Evolutionary conservation across 2,888 invertebrate genomes (phyloP), one percentile per base, ranked within the genome.

Genomic region (Callyntrura guangdongensis): DNA sequence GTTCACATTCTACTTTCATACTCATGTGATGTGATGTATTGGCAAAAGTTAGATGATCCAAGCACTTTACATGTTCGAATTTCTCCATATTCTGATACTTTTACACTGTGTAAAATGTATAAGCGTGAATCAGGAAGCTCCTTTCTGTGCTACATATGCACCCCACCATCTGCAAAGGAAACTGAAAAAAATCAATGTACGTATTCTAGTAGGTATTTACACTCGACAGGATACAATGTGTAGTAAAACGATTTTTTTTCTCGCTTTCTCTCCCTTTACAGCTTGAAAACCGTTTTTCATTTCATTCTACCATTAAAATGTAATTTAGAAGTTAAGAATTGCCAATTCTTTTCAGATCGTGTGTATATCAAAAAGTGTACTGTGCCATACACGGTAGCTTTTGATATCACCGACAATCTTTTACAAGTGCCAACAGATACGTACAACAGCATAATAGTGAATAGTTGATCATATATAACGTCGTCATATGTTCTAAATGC

Each of bases 51-150:
- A 12, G 64, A 12, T 27, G 25, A 67, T 27, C 64, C 64, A 67
- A 36, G 64, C 64, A 67, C n/a, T 14, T 53, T 53, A 53, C 61
- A 61, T 61, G 61, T 61, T 27, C 25, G 64, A 67, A 67, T 67
- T 77, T 77, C 49, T 14, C 22, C 14, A 20, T 20, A 36, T 36
- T 36, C 36, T 36, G 6, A 22, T 77, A 22, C 53, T 25, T 74
- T 22, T 22, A 36, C 22, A 25, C 77, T 77, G 53, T 77, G 77
- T 53, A 45, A 20, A 74, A n/a, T 36, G 61, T 79, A 86, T 67
- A 49, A 82, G 81, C 81, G 88, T 88, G 49, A 82, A 72, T 88
- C 88, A 88, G 88, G 82, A 88, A 88, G 88, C 81, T 88, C 17
- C 61, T 61, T 81, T 47, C 67, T 72, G 88, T 81, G 69, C 82